These are phyloP conservation scores for Zaprionus vittiger DNA, from an alignment of 1,140 invertebrate genomes.

Conservation along the genomic window DNA sequence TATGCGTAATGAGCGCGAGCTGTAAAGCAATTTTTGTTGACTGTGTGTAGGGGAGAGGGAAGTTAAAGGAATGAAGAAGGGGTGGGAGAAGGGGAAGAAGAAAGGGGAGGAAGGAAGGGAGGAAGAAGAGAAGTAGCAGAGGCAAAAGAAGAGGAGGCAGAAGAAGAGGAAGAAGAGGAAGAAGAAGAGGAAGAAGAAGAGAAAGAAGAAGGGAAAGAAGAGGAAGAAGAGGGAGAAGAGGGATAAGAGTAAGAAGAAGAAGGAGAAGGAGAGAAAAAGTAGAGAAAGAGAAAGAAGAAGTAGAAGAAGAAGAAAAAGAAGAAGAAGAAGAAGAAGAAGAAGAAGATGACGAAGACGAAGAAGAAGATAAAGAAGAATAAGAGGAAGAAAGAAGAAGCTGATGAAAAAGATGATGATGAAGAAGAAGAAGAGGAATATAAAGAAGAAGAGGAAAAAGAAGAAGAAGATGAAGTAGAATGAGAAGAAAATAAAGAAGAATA, in stretches of 20 bases:
- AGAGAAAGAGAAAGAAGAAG: background rate
- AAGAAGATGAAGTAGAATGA: background rate
- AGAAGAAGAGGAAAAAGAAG: no score
- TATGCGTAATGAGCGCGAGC: conserved; percentile 61
- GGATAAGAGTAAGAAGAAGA: background rate
- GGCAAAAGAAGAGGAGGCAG: background rate
- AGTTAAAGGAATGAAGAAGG: background rate
- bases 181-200: background rate
- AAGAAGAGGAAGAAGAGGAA: background rate
- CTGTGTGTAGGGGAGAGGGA: conserved; percentile 24
- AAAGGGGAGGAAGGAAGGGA: background rate
- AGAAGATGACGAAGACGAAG: no score
- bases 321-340: background rate
- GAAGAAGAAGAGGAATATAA: background rate
- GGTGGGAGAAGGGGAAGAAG: background rate
- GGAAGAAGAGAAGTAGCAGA: background rate
- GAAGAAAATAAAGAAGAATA: background rate
- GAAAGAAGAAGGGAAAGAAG: background rate
- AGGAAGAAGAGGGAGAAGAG: background rate
- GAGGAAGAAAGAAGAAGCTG: background rate
- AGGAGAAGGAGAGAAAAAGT: background rate
- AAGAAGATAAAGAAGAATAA: background rate
- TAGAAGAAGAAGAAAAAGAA: background rate
- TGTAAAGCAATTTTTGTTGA: conserved; percentile 28
- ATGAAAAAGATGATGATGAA: background rate